phyloP scores from a whole-genome alignment of 2,113 vertebrate genomes.

The Lophura nycthemera region DNA sequence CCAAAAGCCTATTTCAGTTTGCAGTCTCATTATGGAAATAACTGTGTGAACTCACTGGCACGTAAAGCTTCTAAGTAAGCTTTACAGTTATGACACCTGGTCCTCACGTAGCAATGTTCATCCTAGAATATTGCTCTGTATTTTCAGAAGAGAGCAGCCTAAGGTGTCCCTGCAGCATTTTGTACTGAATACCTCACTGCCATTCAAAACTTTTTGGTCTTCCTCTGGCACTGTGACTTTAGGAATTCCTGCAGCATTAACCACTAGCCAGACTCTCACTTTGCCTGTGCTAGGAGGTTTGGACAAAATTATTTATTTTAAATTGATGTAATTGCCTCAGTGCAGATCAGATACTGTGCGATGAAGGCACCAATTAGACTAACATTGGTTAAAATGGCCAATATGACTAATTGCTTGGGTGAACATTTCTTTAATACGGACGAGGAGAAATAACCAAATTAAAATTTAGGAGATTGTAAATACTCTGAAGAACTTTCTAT shows the following conservation, averaged over 20 bases:
- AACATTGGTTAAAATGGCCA: not conserved
- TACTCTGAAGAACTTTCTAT: not conserved
- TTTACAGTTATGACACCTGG: not conserved
- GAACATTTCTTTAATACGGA: not conserved
- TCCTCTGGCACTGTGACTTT: not conserved
- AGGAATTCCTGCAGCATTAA: not conserved
- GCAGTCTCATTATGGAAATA: not conserved
- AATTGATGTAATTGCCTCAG: not conserved
- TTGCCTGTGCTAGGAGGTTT: not conserved
- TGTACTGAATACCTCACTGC: accelerated
- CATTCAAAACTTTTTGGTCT: not conserved
- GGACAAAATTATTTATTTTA: not conserved
- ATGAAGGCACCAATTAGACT: not conserved
- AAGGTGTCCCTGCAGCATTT: not conserved
- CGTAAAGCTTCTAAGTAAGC: not conserved
- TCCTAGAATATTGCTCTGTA: not conserved
- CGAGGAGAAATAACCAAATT: not conserved
- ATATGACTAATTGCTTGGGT: not conserved
- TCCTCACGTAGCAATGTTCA: not conserved
- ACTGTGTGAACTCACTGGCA: not conserved
- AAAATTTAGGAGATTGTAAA: not conserved
- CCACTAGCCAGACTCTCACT: not conserved
- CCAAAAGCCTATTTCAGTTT: not conserved
- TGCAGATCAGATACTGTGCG: not conserved
- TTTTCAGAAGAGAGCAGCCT: not conserved